These are phyloP conservation scores for Lithophane ornitopus DNA, from an alignment of 2,888 invertebrate genomes.

Conservation along the genomic window DNA sequence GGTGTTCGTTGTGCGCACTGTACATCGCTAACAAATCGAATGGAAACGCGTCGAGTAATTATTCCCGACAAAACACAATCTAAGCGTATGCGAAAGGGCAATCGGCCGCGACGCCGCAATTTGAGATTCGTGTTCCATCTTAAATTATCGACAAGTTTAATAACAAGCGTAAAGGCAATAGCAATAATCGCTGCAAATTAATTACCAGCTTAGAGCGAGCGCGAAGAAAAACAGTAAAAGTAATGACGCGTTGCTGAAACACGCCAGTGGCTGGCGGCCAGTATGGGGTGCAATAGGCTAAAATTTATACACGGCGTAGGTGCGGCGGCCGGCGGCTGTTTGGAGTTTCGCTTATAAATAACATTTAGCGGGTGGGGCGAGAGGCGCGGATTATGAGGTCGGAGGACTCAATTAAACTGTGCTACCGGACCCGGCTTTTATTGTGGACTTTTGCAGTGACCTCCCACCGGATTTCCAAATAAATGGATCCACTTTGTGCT, in stretches of 20 bases:
- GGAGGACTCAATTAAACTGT: constrained; percentile 90
- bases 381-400: constrained; percentile 88
- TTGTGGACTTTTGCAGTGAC: constrained; percentile 88
- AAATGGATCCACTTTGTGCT: constrained; percentile 86
- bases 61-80: constrained; percentile 82
- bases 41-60: constrained; percentile 80
- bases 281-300: constrained; percentile 80
- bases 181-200: constrained; percentile 88
- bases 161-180: constrained; percentile 86
- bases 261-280: constrained; percentile 66
- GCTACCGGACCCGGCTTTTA: constrained; percentile 88
- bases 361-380: constrained; percentile 87
- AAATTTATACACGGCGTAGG: constrained; percentile 80
- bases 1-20: constrained; percentile 76
- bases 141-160: constrained; percentile 89
- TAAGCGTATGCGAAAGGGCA: constrained; percentile 82
- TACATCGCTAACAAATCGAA: constrained; percentile 83
- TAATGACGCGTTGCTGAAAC: constrained; percentile 77
- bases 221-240: constrained; percentile 85
- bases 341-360: constrained; percentile 88
- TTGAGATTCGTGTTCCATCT: constrained; percentile 87
- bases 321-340: constrained; percentile 77
- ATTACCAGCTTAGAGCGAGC: constrained; percentile 82
- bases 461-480: constrained; percentile 87
- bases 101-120: constrained; percentile 86